Base-by-base conservation (phyloP, 37 sponge, comb jelly and placozoan species). In the Ephydatia muelleri region DNA sequence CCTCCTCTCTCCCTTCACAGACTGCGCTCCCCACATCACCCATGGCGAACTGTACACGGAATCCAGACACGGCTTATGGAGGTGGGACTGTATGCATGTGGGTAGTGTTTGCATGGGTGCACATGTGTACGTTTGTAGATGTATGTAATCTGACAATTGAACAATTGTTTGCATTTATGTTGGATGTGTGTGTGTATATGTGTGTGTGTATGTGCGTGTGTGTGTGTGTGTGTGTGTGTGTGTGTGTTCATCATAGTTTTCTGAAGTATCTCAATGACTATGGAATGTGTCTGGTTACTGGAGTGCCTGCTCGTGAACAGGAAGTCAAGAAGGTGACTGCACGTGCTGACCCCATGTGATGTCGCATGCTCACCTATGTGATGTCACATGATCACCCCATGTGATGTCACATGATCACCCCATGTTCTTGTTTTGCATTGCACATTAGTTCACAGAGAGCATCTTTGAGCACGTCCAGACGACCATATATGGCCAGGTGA, bases 401-500 rank as follows among this genome's bases (percentile, higher is more conserved):
- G 0, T 34, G 32, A 34, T 30, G 16, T 71, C 32, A 57, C 57
- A 57, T 57, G 57, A 14, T 57, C 14, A n/a, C n/a, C n/a, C 6
- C 43, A 43, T 43, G 43, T 43, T 3, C 6, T 6, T 43, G 3
- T 9, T 43, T 43, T 43, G 43, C 43, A 43, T 57, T 11, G 16
- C 16, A 21, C 16, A 57, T 19, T 9, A 84, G 80, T 16, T 84
- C 2, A 76, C 67, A 16, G 48, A 84, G 16, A 38, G 25, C 37
- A 64, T 89, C 5, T 57, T 57, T 57, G 47, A 65, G 29, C 26
- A 33, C 8, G 38, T 90, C n/a, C 85, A 81, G 48, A 47, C 26
- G 16, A 85, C 85, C 19, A 28, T 84, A 37, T 90, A 90, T 81
- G 90, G 90, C 12, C 67, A 76, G 36, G 80, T 85, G 49, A 57